Percentiles rank a stretch among this genome's conserved stretches.
Evolutionary conservation across 2,113 vertebrate species (phyloP).

Genomic region (Hepsetus odoe): DNA sequence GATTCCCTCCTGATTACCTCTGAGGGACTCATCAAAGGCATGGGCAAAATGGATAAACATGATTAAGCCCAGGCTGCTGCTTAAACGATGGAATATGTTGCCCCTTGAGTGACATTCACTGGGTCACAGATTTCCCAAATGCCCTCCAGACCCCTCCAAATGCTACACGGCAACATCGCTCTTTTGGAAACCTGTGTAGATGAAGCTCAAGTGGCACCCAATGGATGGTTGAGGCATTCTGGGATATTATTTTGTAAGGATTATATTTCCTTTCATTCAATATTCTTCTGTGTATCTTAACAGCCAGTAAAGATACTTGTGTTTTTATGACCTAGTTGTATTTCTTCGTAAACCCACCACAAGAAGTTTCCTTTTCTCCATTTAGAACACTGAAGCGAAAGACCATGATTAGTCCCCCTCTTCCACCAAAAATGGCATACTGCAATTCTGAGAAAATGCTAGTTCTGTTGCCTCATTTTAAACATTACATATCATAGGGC

Average conservation of each 20-base stretch:
- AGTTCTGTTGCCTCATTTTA: slow-evolving; percentile 39
- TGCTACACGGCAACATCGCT: not conserved
- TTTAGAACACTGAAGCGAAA: slow-evolving; percentile 28
- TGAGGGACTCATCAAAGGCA: slow-evolving; percentile 42
- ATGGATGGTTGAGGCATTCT: not conserved
- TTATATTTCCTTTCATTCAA: not conserved
- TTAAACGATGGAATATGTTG: slow-evolving; percentile 42
- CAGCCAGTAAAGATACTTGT: not conserved
- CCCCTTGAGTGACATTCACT: slow-evolving; percentile 25
- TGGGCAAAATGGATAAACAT: slow-evolving; percentile 31
- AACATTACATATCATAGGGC: slow-evolving; percentile 45
- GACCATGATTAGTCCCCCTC: slow-evolving; percentile 17
- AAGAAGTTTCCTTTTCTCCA: slow-evolving; percentile 14
- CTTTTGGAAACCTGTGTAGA: slow-evolving; percentile 7
- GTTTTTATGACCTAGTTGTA: not conserved
- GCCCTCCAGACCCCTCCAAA: not conserved
- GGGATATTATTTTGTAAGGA: not conserved
- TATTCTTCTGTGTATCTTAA: not conserved
- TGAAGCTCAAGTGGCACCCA: not conserved
- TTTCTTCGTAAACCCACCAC: not conserved
- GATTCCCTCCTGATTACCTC: slow-evolving; percentile 53
- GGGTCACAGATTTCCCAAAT: slow-evolving; percentile 4
- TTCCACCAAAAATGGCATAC: slow-evolving; percentile 22
- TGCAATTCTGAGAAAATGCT: slow-evolving; percentile 16
- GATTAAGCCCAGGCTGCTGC: slow-evolving; percentile 38